phyloP scores from a whole-genome alignment of 23 tunicate species.

The Styela clava region DNA sequence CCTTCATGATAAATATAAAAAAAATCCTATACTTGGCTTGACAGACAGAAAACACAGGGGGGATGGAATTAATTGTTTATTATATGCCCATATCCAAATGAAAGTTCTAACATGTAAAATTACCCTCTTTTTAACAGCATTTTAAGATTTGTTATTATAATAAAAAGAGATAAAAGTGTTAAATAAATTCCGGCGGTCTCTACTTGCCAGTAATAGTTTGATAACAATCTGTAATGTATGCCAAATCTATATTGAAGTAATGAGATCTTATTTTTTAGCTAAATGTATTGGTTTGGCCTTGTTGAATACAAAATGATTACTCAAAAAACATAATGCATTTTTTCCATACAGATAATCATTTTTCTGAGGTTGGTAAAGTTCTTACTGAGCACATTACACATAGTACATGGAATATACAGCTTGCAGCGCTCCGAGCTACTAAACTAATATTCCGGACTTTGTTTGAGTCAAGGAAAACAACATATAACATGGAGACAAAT shows the following conservation, averaged over 20 bases:
- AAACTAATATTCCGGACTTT: slow-evolving; percentile 7
- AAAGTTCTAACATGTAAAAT: too few species aligned
- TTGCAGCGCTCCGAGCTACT: slow-evolving; percentile 29
- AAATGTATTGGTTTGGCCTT: too few species aligned
- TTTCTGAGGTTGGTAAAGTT: slow-evolving; percentile 11
- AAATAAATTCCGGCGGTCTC: neutral
- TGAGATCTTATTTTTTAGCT: too few species aligned
- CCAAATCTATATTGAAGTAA: too few species aligned
- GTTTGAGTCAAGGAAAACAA: neutral
- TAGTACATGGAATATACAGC: slow-evolving; percentile 45
- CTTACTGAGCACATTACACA: slow-evolving; percentile 28
- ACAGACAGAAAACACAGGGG: neutral
- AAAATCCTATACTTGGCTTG: neutral
- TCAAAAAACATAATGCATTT: too few species aligned
- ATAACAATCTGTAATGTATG: too few species aligned
- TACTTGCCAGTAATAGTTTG: neutral
- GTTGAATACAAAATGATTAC: too few species aligned
- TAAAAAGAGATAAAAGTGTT: too few species aligned
- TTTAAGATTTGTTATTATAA: too few species aligned
- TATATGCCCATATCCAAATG: too few species aligned
- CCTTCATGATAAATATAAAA: neutral
- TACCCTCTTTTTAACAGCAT: too few species aligned
- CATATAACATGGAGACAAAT: neutral
- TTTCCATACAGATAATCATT: slow-evolving; percentile 17
- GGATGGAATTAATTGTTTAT: too few species aligned